Conservation (phyloP, 37 sponge, comb jelly and placozoan genomes). For the Corticium candelabrum region DNA sequence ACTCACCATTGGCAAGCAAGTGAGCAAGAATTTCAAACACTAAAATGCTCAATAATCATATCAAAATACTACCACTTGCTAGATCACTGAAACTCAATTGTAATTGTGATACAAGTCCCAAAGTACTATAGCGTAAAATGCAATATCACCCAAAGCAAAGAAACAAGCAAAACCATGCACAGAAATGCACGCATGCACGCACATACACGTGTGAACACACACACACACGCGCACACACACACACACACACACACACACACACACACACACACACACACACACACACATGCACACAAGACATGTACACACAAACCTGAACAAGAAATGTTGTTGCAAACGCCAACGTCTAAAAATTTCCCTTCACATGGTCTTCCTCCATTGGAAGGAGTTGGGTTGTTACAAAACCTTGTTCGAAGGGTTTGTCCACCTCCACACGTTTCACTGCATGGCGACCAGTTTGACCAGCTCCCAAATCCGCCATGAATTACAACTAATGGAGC, state of each 20-base stretch:
- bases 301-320: background rate
- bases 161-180: no score
- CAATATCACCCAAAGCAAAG: no score
- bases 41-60: no score
- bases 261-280: slow-evolving; percentile 14
- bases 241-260: background rate
- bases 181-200: no score
- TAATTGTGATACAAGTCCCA: no score
- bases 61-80: no score
- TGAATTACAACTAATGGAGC: slow-evolving; percentile 5
- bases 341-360: no score
- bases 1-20: no score
- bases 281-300: slow-evolving; percentile 16
- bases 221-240: background rate
- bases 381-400: slow-evolving; percentile 13
- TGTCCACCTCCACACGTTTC: slow-evolving; percentile 16
- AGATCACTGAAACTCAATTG: no score
- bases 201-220: background rate
- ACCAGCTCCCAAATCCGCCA: slow-evolving; percentile 13
- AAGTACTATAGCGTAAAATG: no score
- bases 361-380: slow-evolving; percentile 8
- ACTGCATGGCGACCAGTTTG: slow-evolving; percentile 9
- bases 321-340: no score
- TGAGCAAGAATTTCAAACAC: no score
- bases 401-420: background rate